Percentiles rank a stretch among this genome's conserved stretches.
These are phyloP conservation scores for Stenodera caucasica DNA, from an alignment of 2,888 invertebrate genomes.

Conservation along the genomic window DNA sequence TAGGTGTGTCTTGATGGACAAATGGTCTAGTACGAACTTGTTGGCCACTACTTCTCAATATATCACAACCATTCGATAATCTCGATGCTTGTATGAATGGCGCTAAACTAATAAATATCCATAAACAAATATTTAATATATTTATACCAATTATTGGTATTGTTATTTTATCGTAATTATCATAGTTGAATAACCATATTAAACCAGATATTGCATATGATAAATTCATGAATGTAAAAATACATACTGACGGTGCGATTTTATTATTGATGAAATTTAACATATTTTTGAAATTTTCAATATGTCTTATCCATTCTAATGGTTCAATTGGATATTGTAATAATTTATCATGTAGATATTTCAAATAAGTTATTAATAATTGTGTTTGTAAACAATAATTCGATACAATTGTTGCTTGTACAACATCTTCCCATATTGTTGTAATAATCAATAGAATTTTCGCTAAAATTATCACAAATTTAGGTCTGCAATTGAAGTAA, in stretches of 20 bases:
- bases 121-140: constrained; percentile 63
- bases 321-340: constrained; percentile 72
- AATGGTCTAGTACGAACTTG: constrained; percentile 77
- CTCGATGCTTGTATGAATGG: constrained; percentile 79
- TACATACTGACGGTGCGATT: constrained; percentile 73
- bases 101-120: constrained; percentile 66
- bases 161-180: constrained; percentile 62
- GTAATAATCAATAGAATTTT: constrained; percentile 68
- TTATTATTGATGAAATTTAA: constrained; percentile 76
- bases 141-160: constrained; percentile 64
- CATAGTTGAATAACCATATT: constrained; percentile 67
- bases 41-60: constrained; percentile 75
- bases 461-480: constrained; percentile 56
- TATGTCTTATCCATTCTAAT: constrained; percentile 80
- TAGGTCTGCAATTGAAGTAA: constrained; percentile 55
- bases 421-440: constrained; percentile 76
- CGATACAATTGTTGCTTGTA: constrained; percentile 79
- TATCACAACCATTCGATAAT: constrained; percentile 70
- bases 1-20: constrained; percentile 76
- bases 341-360: constrained; percentile 71
- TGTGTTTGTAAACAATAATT: constrained; percentile 84
- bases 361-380: constrained; percentile 72
- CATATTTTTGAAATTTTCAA: constrained; percentile 77
- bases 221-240: constrained; percentile 74
- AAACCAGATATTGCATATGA: constrained; percentile 73